These are phyloP conservation scores for Hydropsyche tenuis DNA, from an alignment of 1,140 invertebrate genomes.

Conservation along the genomic window DNA sequence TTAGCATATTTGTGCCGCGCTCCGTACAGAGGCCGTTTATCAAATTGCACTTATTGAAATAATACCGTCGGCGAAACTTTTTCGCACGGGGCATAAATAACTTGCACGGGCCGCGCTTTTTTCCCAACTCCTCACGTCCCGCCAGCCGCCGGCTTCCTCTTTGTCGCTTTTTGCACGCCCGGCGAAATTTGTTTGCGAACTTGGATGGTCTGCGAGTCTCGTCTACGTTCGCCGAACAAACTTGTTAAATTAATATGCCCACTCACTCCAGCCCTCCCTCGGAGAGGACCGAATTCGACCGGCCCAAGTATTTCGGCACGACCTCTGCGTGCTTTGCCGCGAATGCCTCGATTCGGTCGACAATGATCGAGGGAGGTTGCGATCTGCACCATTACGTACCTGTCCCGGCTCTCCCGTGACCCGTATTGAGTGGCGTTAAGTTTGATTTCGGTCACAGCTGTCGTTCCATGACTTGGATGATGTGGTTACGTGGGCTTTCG, in stretches of 20 bases:
- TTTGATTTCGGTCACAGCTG: slow-evolving; percentile 24
- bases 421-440: slow-evolving; percentile 3
- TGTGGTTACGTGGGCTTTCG: slow-evolving; percentile 20
- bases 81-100: slow-evolving; percentile 30
- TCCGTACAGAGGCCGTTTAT: slow-evolving; percentile 2
- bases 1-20: background rate
- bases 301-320: too few species aligned
- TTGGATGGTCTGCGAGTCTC: slow-evolving; percentile 19
- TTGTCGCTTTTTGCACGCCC: background rate
- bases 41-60: slow-evolving; percentile 31
- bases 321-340: too few species aligned
- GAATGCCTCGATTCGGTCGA: too few species aligned
- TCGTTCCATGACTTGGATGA: slow-evolving; percentile 11
- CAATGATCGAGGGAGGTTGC: too few species aligned
- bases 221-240: slow-evolving; percentile 17
- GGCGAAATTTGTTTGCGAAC: slow-evolving; percentile 28
- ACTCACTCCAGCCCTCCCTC: background rate
- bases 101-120: slow-evolving; percentile 6
- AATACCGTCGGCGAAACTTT: slow-evolving; percentile 25
- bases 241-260: slow-evolving; percentile 40
- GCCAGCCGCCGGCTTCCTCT: background rate
- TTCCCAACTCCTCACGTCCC: background rate
- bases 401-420: background rate
- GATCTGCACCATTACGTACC: too few species aligned
- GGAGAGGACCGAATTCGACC: too few species aligned